phyloP scores from a whole-genome alignment of 2,888 invertebrate genomes.

The Netelia melanura region DNA sequence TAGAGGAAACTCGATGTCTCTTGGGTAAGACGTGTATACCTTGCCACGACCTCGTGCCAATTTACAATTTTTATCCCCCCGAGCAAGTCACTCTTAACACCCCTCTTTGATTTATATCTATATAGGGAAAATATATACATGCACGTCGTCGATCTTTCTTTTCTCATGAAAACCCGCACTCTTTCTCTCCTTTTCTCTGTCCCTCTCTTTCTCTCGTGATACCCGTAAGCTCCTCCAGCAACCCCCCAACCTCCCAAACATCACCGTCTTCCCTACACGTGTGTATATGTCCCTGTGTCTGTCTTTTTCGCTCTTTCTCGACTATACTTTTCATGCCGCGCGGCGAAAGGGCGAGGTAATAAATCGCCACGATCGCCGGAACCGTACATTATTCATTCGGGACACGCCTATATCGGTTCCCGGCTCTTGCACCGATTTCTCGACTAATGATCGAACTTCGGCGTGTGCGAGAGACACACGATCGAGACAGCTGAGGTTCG shows the following conservation, averaged over 20 bases:
- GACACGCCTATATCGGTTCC: conserved; percentile 70
- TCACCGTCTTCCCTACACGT: background rate
- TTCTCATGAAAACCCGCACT: conserved; percentile 2
- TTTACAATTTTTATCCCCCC: conserved; percentile 59
- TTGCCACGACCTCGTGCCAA: conserved; percentile 56
- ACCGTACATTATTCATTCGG: conserved; percentile 70
- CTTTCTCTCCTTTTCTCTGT: too few relatives aligned
- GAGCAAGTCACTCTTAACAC: conserved; percentile 18
- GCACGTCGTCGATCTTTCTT: conserved; percentile 43
- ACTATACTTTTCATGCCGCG: conserved; percentile 51
- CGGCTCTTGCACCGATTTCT: conserved; percentile 68
- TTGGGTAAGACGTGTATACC: conserved; percentile 16
- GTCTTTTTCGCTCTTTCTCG: conserved; percentile 51
- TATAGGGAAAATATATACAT: background rate
- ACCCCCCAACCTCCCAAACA: background rate
- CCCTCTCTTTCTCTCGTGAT: background rate
- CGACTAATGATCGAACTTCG: conserved; percentile 62
- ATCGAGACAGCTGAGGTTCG: conserved; percentile 54
- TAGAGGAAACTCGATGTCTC: conserved; percentile 9
- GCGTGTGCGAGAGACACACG: conserved; percentile 37
- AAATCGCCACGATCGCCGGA: conserved; percentile 69
- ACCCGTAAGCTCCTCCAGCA: background rate
- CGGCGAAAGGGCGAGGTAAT: conserved; percentile 62
- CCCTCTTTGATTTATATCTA: conserved; percentile 19
- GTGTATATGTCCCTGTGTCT: background rate